phyloP scores from a whole-genome alignment of 2,797 vertebrate genomes.

The Hirundo rustica region DNA sequence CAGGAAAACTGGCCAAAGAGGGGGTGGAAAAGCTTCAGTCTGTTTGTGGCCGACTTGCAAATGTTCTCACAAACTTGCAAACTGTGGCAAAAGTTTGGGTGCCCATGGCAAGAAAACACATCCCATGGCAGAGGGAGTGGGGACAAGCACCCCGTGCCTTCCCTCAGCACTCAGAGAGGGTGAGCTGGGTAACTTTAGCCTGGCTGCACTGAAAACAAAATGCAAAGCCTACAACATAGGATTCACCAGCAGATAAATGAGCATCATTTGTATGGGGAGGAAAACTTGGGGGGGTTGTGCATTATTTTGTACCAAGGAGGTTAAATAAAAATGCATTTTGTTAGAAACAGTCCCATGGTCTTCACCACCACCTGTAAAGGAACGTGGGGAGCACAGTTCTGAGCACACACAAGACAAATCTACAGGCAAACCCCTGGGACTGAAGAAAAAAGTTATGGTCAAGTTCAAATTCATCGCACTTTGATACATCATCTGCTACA shows the following conservation, averaged over 20 bases:
- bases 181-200: background rate
- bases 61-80: background rate
- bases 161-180: background rate
- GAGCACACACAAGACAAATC: background rate
- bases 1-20: background rate
- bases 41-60: background rate
- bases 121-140: accelerated
- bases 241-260: background rate
- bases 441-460: background rate
- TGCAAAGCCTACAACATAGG: background rate
- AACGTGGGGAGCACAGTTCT: background rate
- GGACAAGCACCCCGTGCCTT: background rate
- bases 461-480: slow-evolving; percentile 1
- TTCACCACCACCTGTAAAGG: slow-evolving; percentile 53
- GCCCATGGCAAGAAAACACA: background rate
- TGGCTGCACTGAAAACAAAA: background rate
- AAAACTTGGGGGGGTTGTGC: background rate
- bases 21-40: background rate
- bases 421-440: background rate
- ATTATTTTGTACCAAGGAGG: background rate
- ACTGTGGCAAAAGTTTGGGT: background rate
- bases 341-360: background rate
- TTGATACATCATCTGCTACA: background rate
- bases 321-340: background rate
- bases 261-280: background rate